phyloP scores from a whole-genome alignment of 2,888 invertebrate species.

The Allolobophora icterica region DNA sequence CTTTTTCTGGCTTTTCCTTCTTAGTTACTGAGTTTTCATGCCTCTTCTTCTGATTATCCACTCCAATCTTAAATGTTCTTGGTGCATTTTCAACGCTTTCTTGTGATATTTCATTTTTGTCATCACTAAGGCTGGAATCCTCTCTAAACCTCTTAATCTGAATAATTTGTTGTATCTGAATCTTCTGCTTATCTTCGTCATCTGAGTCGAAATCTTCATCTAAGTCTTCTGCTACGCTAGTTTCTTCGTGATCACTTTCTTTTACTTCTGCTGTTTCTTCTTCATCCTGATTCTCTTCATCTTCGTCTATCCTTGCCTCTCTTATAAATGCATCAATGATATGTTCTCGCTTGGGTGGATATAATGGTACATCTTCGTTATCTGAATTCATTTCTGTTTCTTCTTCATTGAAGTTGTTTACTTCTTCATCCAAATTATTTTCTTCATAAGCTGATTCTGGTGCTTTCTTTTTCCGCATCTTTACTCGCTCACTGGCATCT shows the following conservation, averaged over 20 bases:
- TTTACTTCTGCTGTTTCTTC: background rate
- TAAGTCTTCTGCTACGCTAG: background rate
- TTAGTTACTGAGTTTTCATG: background rate
- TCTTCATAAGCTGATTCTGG: background rate
- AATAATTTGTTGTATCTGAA: background rate
- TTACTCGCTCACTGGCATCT: background rate
- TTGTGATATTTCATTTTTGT: background rate
- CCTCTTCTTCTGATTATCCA: background rate
- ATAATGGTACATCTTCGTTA: background rate
- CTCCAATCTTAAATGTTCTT: background rate
- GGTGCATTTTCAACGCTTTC: background rate
- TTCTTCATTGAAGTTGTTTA: background rate
- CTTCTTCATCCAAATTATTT: background rate
- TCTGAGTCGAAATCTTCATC: background rate
- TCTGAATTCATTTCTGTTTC: background rate
- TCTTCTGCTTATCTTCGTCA: background rate
- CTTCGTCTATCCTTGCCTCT: constrained; percentile 9
- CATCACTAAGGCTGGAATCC: background rate
- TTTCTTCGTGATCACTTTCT: background rate
- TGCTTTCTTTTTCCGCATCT: background rate
- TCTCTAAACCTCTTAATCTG: constrained; percentile 18
- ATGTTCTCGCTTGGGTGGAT: background rate
- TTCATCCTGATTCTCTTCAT: background rate
- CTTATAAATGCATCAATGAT: background rate
- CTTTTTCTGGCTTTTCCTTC: constrained; percentile 19